Evolutionary conservation across 2,888 invertebrate species (phyloP).

Genomic region (Hemistola chrysoprasaria): DNA sequence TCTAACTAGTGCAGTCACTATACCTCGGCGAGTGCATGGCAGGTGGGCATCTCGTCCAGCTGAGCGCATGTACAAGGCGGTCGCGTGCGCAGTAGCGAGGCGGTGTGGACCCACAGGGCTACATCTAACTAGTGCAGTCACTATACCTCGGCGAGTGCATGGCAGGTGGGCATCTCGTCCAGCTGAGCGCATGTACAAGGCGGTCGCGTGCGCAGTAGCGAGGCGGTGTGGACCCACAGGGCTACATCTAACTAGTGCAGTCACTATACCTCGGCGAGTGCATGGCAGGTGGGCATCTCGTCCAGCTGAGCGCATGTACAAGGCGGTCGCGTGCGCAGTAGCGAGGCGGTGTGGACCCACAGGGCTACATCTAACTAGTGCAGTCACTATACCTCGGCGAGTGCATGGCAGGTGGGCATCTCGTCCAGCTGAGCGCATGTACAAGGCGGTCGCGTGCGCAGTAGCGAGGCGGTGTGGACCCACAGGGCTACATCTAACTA

Average conservation of each 20-base stretch:
- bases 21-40: constrained; percentile 28
- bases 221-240: background rate
- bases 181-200: background rate
- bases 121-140: background rate
- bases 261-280: constrained; percentile 21
- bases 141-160: constrained; percentile 26
- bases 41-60: constrained; percentile 15
- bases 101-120: background rate
- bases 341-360: background rate
- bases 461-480: background rate
- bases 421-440: background rate
- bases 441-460: background rate
- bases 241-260: background rate
- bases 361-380: background rate
- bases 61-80: too few relatives aligned
- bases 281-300: constrained; percentile 24
- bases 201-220: background rate
- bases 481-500: too few relatives aligned
- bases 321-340: background rate
- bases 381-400: constrained; percentile 12
- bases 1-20: background rate
- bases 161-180: constrained; percentile 22
- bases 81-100: background rate
- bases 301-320: background rate
- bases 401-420: constrained; percentile 29